A percentile compares a stretch with the other conserved stretches of the same genome.
Conservation (phyloP, 2,888 invertebrate genomes). For the Oasisia sp. region DNA sequence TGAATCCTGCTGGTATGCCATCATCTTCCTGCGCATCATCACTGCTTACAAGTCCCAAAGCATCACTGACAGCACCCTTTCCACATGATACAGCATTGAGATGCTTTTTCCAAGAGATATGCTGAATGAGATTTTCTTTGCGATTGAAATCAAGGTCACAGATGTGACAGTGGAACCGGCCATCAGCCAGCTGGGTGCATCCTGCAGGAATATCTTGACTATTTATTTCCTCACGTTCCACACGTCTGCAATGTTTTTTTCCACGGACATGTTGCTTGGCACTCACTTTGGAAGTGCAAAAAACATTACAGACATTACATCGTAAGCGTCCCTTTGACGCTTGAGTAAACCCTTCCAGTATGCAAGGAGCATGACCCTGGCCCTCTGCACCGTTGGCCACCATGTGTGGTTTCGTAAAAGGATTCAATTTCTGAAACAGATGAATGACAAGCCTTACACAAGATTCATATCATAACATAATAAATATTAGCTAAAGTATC, state of each 20-base stretch:
- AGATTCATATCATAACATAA: not conserved
- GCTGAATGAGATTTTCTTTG: not conserved
- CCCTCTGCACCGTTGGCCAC: not conserved
- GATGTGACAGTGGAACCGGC: not conserved
- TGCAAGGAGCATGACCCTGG: not conserved
- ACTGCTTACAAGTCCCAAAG: too few species aligned
- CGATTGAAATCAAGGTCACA: not conserved
- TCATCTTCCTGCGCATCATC: too few species aligned
- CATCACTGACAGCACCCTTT: not conserved
- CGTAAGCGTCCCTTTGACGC: not conserved
- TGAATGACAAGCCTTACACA: not conserved
- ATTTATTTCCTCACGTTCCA: too few species aligned
- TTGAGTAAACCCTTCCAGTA: not conserved
- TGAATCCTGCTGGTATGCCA: not conserved
- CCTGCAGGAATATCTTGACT: too few species aligned
- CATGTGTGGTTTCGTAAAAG: too few species aligned
- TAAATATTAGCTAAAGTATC: too few species aligned
- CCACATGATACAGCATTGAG: not conserved
- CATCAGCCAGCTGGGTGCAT: not conserved
- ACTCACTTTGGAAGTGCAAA: not conserved
- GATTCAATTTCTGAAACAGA: conserved; percentile 6
- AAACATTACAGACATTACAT: not conserved
- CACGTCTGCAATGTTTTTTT: too few species aligned
- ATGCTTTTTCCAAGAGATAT: not conserved
- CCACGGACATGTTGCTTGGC: not conserved